phyloP scores from a whole-genome alignment of 92 coral and sea anemone species.

The Porites rus region DNA sequence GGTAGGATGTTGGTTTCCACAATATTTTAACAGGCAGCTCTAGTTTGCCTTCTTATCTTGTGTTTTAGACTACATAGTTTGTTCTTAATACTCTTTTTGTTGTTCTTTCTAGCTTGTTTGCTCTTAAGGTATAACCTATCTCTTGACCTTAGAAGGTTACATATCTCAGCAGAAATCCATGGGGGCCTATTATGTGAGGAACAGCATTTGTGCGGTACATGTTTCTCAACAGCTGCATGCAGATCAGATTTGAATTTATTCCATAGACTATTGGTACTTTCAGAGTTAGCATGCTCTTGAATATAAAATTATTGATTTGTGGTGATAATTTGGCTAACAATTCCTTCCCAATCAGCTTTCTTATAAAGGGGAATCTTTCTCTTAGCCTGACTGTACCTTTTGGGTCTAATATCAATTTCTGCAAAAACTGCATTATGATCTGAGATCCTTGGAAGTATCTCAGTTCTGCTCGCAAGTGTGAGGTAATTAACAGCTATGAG shows the following conservation, averaged over 20 bases:
- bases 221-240: constrained; percentile 41
- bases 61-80: too few relatives aligned
- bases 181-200: constrained; percentile 51
- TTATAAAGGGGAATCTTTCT: constrained; percentile 18
- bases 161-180: constrained; percentile 45
- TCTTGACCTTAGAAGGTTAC: constrained; percentile 31
- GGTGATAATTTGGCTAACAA: background rate
- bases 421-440: constrained; percentile 12
- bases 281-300: constrained; percentile 4
- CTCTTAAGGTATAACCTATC: constrained; percentile 26
- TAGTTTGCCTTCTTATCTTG: constrained; percentile 23
- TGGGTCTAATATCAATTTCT: constrained; percentile 32
- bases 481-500: too few relatives aligned
- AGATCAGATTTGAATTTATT: constrained; percentile 41
- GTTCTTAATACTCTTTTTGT: constrained; percentile 30
- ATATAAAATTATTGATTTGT: constrained; percentile 9
- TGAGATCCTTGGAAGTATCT: too few relatives aligned
- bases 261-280: constrained; percentile 29
- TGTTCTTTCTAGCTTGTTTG: background rate
- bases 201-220: constrained; percentile 40
- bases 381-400: constrained; percentile 21
- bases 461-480: too few relatives aligned
- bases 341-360: constrained; percentile 24
- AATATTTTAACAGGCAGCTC: background rate
- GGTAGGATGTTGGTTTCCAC: constrained; percentile 2